A percentile compares a stretch with the other conserved stretches of the same genome.
These are phyloP conservation scores for Octonoba sinensis DNA, from an alignment of 2,888 invertebrate genomes.

Conservation along the genomic window DNA sequence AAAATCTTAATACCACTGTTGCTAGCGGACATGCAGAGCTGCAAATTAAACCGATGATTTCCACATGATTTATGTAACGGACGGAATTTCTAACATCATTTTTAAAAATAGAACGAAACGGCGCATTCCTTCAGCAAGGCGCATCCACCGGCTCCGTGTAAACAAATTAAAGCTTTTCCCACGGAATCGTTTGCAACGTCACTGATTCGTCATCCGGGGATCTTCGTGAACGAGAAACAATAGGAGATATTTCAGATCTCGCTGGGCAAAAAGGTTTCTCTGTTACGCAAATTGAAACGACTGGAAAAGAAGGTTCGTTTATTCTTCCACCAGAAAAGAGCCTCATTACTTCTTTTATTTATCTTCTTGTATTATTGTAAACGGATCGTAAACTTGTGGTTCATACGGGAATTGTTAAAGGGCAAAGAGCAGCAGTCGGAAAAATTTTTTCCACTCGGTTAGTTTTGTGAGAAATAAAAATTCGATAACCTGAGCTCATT, in stretches of 20 bases:
- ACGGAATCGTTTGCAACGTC: conserved; percentile 33
- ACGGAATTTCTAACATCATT: too few species aligned
- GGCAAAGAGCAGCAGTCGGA: background rate
- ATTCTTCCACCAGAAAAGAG: background rate
- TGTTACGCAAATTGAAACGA: conserved; percentile 42
- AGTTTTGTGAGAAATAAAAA: conserved; percentile 1
- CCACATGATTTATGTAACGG: too few species aligned
- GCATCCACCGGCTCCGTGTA: conserved; percentile 7
- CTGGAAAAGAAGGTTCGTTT: conserved; percentile 10
- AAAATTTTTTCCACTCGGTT: conserved; percentile 6
- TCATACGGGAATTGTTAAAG: background rate
- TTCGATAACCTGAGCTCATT: background rate
- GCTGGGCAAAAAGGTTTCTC: conserved; percentile 31
- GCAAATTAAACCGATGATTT: too few species aligned
- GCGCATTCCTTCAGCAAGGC: too few species aligned
- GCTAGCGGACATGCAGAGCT: too few species aligned
- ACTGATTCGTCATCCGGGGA: conserved; percentile 14
- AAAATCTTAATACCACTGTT: too few species aligned
- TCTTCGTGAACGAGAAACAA: conserved; percentile 22
- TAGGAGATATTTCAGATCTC: conserved; percentile 43
- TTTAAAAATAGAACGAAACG: too few species aligned
- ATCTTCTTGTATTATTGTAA: conserved; percentile 21
- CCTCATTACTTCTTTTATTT: conserved; percentile 13
- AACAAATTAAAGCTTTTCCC: conserved; percentile 29
- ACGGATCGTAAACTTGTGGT: conserved; percentile 19